Conservation (phyloP, 2,888 invertebrate species). For the Iselma pallidipennis region DNA sequence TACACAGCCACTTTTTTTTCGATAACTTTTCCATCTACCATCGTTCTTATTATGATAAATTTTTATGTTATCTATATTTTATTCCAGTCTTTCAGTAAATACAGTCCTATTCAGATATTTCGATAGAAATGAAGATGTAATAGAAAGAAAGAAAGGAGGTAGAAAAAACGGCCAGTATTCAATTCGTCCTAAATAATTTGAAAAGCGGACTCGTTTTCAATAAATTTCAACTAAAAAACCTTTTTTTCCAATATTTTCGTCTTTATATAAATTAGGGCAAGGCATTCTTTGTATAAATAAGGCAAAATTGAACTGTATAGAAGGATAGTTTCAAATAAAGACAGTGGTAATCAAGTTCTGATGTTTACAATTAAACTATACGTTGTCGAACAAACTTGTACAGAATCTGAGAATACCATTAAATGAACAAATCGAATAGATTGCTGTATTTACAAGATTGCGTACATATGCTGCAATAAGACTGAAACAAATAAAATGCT, state of each 20-base stretch:
- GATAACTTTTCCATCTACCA: slow-evolving; percentile 26
- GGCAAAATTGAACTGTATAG: background rate
- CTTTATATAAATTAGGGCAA: background rate
- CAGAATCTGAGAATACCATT: background rate
- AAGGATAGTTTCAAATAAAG: background rate
- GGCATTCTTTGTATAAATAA: background rate
- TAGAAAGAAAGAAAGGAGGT: background rate
- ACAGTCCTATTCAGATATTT: slow-evolving; percentile 4
- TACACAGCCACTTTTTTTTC: slow-evolving; percentile 23
- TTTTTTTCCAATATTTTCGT: background rate
- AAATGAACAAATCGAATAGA: background rate
- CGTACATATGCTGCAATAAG: background rate
- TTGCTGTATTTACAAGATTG: background rate
- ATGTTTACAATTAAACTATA: background rate
- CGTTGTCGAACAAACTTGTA: slow-evolving; percentile 1
- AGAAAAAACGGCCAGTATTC: background rate
- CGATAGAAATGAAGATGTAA: slow-evolving; percentile 5
- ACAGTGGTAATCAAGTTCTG: background rate
- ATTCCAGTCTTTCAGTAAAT: slow-evolving; percentile 28
- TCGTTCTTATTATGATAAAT: slow-evolving; percentile 32
- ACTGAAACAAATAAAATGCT: background rate
- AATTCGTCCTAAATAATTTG: background rate
- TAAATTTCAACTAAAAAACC: background rate
- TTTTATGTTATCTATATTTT: slow-evolving; percentile 28
- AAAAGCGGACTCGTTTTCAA: background rate